A percentile compares a stretch with the other conserved stretches of the same genome.
Evolutionary conservation across 1,140 invertebrate species (phyloP).

Genomic region (Globodera ellingtonae): DNA sequence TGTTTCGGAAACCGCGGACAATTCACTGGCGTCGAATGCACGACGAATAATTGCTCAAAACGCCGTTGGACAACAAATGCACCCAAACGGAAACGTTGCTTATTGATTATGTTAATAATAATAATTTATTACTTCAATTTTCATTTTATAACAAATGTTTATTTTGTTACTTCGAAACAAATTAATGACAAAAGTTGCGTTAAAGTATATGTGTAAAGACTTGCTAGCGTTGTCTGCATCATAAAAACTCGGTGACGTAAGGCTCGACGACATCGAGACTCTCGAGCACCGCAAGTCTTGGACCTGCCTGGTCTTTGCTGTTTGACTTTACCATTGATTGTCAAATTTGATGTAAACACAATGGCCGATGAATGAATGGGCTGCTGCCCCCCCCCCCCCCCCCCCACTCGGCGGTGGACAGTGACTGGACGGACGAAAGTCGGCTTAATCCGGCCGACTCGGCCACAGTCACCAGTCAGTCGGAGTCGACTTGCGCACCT

Average conservation of each 20-base stretch:
- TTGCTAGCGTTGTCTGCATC: too few relatives aligned
- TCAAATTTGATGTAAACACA: not conserved
- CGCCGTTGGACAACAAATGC: not conserved
- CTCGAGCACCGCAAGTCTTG: not conserved
- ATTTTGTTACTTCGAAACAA: conserved; percentile 1
- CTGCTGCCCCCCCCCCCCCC: not conserved
- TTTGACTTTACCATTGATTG: not conserved
- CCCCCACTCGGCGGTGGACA: not conserved
- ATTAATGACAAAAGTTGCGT: not conserved
- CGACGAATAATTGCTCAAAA: not conserved
- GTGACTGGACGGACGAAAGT: not conserved
- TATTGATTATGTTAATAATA: not conserved
- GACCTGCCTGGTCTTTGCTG: not conserved
- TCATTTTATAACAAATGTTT: not conserved
- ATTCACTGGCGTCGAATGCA: not conserved
- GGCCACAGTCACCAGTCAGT: not conserved
- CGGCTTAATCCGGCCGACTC: not conserved
- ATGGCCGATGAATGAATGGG: not conserved
- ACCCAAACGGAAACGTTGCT: conserved; percentile 4
- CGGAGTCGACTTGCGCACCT: not conserved
- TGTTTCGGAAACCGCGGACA: not conserved
- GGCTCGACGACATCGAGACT: too few relatives aligned
- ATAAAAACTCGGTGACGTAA: too few relatives aligned
- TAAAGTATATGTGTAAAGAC: too few relatives aligned
- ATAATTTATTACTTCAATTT: too few relatives aligned